Evolutionary conservation across 2,888 invertebrate genomes (phyloP).

Genomic region (Penaeus monodon): DNA sequence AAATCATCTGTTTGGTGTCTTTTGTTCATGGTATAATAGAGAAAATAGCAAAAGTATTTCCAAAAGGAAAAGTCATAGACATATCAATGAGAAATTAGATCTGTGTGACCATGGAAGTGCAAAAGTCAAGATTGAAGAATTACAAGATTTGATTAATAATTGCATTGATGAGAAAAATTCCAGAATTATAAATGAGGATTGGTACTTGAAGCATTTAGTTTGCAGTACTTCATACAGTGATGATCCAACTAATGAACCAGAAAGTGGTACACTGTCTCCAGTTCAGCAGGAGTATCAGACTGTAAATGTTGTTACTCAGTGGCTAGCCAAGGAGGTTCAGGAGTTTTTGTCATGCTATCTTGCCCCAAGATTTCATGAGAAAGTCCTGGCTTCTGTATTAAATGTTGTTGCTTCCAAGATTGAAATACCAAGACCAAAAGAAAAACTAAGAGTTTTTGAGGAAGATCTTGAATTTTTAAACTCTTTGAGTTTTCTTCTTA

Average conservation of each 20-base stretch:
- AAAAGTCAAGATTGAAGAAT: neutral
- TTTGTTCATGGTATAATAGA: conserved; percentile 49
- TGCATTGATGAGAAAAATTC: neutral
- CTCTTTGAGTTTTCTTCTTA: conserved; percentile 36
- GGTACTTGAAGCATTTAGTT: conserved; percentile 30
- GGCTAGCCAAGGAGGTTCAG: conserved; percentile 29
- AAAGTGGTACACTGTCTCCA: conserved; percentile 27
- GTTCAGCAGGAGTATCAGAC: conserved; percentile 20
- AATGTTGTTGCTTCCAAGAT: conserved; percentile 37
- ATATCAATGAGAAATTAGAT: neutral
- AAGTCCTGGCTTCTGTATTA: conserved; percentile 38
- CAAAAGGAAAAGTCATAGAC: neutral
- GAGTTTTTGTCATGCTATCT: conserved; percentile 32
- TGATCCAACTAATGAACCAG: neutral
- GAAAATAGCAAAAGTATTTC: neutral
- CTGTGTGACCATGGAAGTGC: too few species aligned
- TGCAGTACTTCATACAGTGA: conserved; percentile 6
- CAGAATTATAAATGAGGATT: conserved; percentile 9
- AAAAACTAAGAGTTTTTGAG: conserved; percentile 43
- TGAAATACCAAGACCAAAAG: conserved; percentile 47
- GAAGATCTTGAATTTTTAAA: conserved; percentile 49
- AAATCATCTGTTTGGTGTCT: conserved; percentile 41
- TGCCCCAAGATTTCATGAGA: conserved; percentile 49
- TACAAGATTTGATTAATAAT: neutral
- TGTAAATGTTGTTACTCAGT: conserved; percentile 22